phyloP scores from a whole-genome alignment of 2,113 vertebrate genomes.

The Atractosteus spatula region DNA sequence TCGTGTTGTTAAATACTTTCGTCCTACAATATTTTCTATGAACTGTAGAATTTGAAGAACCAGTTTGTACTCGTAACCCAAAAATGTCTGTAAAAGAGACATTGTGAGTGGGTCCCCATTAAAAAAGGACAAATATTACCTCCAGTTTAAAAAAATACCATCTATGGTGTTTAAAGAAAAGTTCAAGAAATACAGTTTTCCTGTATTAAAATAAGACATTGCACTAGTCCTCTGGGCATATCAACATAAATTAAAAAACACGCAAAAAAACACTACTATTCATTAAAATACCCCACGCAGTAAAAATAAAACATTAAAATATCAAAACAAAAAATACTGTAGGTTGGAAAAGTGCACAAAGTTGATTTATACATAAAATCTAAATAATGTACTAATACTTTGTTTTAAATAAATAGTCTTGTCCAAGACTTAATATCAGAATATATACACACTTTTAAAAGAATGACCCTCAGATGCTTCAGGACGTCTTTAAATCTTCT shows the following conservation, averaged over 20 bases:
- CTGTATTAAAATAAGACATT: slow-evolving; percentile 59
- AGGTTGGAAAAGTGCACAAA: slow-evolving; percentile 77
- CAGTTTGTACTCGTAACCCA: slow-evolving; percentile 26
- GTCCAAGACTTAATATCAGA: slow-evolving; percentile 31
- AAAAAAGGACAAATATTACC: slow-evolving; percentile 31
- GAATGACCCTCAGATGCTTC: slow-evolving; percentile 21
- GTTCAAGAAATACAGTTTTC: slow-evolving; percentile 64
- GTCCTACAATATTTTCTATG: slow-evolving; percentile 16
- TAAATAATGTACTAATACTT: slow-evolving; percentile 58
- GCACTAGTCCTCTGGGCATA: slow-evolving; percentile 73
- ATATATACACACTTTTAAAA: slow-evolving; percentile 31
- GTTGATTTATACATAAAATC: slow-evolving; percentile 59
- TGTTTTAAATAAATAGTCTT: slow-evolving; percentile 51
- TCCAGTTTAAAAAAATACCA: slow-evolving; percentile 67
- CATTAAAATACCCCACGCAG: slow-evolving; percentile 6
- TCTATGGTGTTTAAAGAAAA: slow-evolving; percentile 49
- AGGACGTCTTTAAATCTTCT: background rate
- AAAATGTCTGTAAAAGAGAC: slow-evolving; percentile 10
- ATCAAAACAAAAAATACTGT: slow-evolving; percentile 37
- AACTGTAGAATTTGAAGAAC: slow-evolving; percentile 24
- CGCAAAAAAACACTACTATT: slow-evolving; percentile 44
- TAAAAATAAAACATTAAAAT: slow-evolving; percentile 35
- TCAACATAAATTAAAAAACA: slow-evolving; percentile 57
- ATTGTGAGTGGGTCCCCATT: slow-evolving; percentile 21
- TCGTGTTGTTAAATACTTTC: slow-evolving; percentile 10